Evolutionary conservation across 2,888 invertebrate genomes (phyloP), one percentile per base, ranked within the genome.

Genomic region (Teinopalpus imperialis): DNA sequence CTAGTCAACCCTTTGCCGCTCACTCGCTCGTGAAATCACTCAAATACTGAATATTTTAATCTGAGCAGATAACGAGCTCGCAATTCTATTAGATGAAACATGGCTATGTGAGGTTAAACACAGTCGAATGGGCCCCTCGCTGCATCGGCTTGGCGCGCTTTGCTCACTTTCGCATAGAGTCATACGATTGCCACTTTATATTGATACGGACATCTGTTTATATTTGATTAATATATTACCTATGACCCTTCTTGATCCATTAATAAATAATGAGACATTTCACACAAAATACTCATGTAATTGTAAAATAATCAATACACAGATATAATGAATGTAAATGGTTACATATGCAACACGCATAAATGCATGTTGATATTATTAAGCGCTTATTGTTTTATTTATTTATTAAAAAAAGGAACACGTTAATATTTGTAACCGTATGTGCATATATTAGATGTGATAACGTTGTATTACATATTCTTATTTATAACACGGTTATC

Each of bases 41-140:
- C 88, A 87, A 88, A 88, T 88, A 87, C 87, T 88, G 87, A 88
- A 88, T 88, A 88, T 88, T 88, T 88, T 88, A 88, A 88, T 88
- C 88, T 87, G 86, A 80, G 77, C 87, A 87, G 86, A 88, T 88
- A 88, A 88, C 88, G 85, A 88, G 88, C 81, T 86, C 79, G 80
- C 85, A 85, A 87, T 88, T 86, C 85, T 88, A 86, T 88, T 88
- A 86, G 85, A 87, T 81, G 86, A 76, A 83, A 82, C 82, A 81
- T 81, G 78, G 82, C 82, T 77, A 70, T 77, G 76, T 75, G 80
- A 83, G 75, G 79, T 81, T 82, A 79, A 81, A 81, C 75, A 76
- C 58, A 61, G 52, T 58, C 53, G 56, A 57, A 47, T 51, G 55
- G 55, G 54, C 68, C 66, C 61, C 67, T 63, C 51, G 60, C 49